These are phyloP conservation scores for Artibeus lituratus DNA, from an alignment of 2,797 vertebrate genomes.

Conservation along the genomic window DNA sequence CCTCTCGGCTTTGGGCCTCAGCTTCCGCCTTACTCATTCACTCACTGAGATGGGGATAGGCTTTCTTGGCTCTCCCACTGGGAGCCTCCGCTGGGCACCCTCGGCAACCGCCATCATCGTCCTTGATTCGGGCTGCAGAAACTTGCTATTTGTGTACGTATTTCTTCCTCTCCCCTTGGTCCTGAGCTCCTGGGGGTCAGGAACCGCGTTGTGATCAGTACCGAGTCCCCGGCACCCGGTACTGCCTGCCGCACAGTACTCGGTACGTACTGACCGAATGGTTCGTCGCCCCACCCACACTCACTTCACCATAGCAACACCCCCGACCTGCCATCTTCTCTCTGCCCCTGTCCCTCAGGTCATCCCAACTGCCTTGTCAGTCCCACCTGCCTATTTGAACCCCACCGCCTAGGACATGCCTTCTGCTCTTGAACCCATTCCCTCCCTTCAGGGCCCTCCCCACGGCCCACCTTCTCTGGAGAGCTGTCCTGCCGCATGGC, in stretches of 20 bases:
- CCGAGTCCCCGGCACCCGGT: not conserved
- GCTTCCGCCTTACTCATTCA: not conserved
- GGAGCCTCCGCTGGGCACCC: not conserved
- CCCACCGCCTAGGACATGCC: not conserved
- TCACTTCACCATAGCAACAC: not conserved
- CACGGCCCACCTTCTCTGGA: not conserved
- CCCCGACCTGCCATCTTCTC: not conserved
- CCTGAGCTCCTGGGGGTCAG: not conserved
- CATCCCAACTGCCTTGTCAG: not conserved
- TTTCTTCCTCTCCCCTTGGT: not conserved
- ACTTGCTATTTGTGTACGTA: not conserved
- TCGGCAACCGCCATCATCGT: not conserved
- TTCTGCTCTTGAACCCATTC: not conserved
- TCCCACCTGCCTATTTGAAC: not conserved
- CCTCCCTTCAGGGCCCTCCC: not conserved
- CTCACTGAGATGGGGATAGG: not conserved
- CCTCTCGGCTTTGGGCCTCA: not conserved
- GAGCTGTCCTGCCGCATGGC: not conserved
- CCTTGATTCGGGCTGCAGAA: not conserved
- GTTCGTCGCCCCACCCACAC: not conserved
- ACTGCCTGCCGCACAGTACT: not conserved
- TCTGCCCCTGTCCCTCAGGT: not conserved
- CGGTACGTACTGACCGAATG: accelerated
- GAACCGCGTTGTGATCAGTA: accelerated
- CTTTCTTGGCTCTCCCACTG: not conserved